Conservation (phyloP, 2,888 invertebrate species). For the Neoascia interrupta region DNA sequence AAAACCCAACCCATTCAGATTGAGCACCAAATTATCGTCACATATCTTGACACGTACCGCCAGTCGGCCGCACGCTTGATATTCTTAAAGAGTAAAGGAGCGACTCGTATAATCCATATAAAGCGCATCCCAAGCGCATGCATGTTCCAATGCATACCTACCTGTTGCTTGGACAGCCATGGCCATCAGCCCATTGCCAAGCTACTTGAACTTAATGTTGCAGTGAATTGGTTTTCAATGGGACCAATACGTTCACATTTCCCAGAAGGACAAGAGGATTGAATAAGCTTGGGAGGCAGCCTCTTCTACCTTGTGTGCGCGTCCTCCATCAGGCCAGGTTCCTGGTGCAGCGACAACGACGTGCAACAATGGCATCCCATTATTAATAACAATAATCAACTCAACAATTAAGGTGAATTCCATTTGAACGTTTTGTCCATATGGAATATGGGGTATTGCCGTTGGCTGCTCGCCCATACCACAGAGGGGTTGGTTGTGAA, state of each 20-base stretch:
- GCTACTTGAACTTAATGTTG: constrained; percentile 61
- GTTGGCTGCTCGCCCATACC: not conserved
- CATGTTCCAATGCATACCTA: too few species aligned
- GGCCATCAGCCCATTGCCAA: constrained; percentile 51
- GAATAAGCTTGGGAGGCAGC: not conserved
- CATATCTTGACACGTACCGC: constrained; percentile 68
- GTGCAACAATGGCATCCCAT: constrained; percentile 65
- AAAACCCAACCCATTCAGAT: constrained; percentile 58
- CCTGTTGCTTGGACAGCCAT: not conserved
- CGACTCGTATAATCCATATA: constrained; percentile 44
- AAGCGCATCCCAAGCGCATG: constrained; percentile 18
- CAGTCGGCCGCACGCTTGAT: constrained; percentile 27
- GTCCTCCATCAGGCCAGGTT: constrained; percentile 5
- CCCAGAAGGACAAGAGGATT: constrained; percentile 41
- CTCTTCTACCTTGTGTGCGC: too few species aligned
- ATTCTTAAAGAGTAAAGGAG: constrained; percentile 19
- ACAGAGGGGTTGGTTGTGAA: too few species aligned
- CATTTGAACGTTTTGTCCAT: constrained; percentile 58
- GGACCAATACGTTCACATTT: constrained; percentile 55
- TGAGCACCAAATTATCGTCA: constrained; percentile 64
- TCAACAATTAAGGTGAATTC: constrained; percentile 68
- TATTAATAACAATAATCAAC: constrained; percentile 70
- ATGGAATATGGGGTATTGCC: constrained; percentile 7
- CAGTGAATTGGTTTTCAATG: constrained; percentile 60
- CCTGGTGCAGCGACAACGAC: constrained; percentile 42